These are phyloP conservation scores for Myanophis thanlyinensis DNA, from an alignment of 2,113 vertebrate species.

Conservation along the genomic window DNA sequence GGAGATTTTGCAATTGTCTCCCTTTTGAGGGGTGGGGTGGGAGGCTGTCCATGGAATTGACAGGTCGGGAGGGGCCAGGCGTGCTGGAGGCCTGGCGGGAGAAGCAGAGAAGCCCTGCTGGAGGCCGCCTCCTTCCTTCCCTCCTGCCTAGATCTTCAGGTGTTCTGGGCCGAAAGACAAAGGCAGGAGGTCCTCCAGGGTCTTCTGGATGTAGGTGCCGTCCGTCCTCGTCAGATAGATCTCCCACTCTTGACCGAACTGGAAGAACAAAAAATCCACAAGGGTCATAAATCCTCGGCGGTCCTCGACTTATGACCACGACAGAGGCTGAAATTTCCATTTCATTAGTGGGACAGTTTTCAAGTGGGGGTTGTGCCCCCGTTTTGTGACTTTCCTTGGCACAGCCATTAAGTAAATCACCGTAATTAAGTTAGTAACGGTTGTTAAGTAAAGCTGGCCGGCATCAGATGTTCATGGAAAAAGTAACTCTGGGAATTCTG, in stretches of 20 bases:
- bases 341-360: neutral
- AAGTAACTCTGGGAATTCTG: too few species aligned
- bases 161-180: constrained; percentile 84
- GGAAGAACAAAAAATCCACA: constrained; percentile 27
- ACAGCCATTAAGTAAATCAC: neutral
- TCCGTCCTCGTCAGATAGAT: constrained; percentile 83
- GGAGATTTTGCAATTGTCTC: neutral
- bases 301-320: neutral
- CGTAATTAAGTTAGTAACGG: neutral
- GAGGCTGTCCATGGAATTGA: neutral
- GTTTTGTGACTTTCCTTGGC: neutral
- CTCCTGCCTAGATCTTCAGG: constrained; percentile 64
- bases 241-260: constrained; percentile 85
- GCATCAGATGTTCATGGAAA: too few species aligned
- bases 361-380: neutral
- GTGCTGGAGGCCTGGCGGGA: neutral
- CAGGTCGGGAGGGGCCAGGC: neutral
- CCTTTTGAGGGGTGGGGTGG: too few species aligned
- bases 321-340: neutral
- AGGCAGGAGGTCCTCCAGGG: constrained; percentile 80
- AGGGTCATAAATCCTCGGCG: neutral
- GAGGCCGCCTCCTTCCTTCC: too few species aligned
- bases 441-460: too few species aligned
- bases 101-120: neutral
- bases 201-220: constrained; percentile 71